Percentiles rank a stretch among this genome's conserved stretches.
Conservation (phyloP, 2,797 vertebrate genomes). For the Periophthalmus magnuspinnatus region DNA sequence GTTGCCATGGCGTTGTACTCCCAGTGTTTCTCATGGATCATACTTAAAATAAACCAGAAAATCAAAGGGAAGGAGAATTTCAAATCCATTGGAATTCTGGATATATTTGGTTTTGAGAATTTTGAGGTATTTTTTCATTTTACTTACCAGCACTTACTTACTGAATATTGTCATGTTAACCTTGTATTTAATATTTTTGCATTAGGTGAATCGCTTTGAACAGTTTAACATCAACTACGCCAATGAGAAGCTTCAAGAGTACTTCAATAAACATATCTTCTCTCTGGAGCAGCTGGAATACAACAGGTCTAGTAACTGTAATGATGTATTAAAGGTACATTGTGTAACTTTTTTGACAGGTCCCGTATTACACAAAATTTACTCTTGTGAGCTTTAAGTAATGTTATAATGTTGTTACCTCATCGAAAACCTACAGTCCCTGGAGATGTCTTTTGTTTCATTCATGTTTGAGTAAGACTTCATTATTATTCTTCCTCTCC, state of each 20-base stretch:
- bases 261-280: constrained; percentile 87
- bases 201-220: constrained; percentile 77
- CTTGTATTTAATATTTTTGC: constrained; percentile 6
- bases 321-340: neutral
- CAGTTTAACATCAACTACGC: constrained; percentile 81
- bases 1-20: constrained; percentile 93
- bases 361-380: too few relatives aligned
- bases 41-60: constrained; percentile 89
- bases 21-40: constrained; percentile 95
- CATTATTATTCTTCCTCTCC: too few relatives aligned
- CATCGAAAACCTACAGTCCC: too few relatives aligned
- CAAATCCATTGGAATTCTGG: constrained; percentile 92
- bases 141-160: neutral
- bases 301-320: constrained; percentile 74
- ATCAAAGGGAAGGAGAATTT: constrained; percentile 93
- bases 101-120: constrained; percentile 95
- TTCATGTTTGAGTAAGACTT: too few relatives aligned
- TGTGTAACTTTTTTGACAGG: too few relatives aligned
- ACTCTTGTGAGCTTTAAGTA: too few relatives aligned
- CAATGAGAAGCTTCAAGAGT: constrained; percentile 79
- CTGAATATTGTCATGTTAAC: neutral
- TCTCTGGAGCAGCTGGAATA: constrained; percentile 90
- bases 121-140: constrained; percentile 80
- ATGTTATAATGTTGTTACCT: too few relatives aligned
- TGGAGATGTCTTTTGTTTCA: too few relatives aligned